Evolutionary conservation across 2,113 vertebrate species (phyloP).

Genomic region (Chascanopsetta lugubris): DNA sequence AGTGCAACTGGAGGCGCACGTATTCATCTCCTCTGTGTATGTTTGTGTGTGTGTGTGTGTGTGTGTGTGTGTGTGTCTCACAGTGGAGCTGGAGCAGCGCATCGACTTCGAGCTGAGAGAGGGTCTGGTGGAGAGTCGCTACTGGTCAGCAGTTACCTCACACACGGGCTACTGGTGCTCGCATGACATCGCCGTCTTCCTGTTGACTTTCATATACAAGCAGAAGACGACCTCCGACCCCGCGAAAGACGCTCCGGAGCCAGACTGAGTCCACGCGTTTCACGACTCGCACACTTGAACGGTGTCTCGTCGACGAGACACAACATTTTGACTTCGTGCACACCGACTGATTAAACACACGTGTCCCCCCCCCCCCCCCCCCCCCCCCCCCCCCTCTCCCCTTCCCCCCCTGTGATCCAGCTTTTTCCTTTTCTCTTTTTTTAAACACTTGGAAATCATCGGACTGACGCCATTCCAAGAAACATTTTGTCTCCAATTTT

Average conservation of each 20-base stretch:
- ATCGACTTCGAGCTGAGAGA: slow-evolving; percentile 97
- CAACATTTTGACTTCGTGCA: slow-evolving; percentile 34
- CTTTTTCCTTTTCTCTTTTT: no score
- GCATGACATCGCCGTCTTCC: slow-evolving; percentile 94
- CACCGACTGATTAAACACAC: slow-evolving; percentile 22
- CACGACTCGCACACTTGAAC: slow-evolving; percentile 19
- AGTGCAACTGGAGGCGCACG: no score
- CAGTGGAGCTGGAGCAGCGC: slow-evolving; percentile 95
- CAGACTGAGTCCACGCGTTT: slow-evolving; percentile 63
- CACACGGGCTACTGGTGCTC: slow-evolving; percentile 98
- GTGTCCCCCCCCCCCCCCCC: slow-evolving; percentile 8
- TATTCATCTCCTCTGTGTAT: no score
- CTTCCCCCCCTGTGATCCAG: slow-evolving; percentile 20
- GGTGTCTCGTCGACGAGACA: slow-evolving; percentile 19
- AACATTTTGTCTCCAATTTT: slow-evolving; percentile 29
- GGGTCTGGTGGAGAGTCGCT: slow-evolving; percentile 96
- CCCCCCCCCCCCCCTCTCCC: slow-evolving; percentile 8
- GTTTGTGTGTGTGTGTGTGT: background rate
- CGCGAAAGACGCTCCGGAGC: slow-evolving; percentile 59
- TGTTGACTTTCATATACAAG: slow-evolving; percentile 95
- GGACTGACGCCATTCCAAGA: slow-evolving; percentile 29
- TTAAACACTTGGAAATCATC: slow-evolving; percentile 32
- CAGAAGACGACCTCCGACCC: slow-evolving; percentile 70
- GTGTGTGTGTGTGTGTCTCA: slow-evolving; percentile 11
- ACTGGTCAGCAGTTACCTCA: slow-evolving; percentile 97